Evolutionary conservation across 2,113 vertebrate species (phyloP), one percentile per base, ranked within the genome.

Genomic region (Nycticryphes semicollaris): DNA sequence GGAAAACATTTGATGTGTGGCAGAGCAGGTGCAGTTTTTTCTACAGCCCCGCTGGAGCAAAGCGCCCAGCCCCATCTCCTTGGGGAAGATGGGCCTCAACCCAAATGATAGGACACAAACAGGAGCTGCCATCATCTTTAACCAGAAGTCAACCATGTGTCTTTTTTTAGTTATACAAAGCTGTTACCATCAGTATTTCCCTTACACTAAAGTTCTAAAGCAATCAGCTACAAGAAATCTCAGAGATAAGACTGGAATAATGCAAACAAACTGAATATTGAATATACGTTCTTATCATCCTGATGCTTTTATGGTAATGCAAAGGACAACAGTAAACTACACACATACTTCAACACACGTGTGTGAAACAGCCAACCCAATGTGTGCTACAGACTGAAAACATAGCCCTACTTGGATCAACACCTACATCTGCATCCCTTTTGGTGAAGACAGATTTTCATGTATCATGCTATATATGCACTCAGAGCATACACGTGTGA

Each of bases 41-140:
- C 33, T 62, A 39, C n/a, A 50, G 28, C 25, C 20, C 18, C 1
- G 0, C 41, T 13, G 31, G 25, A 66, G 20, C 13, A 59, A 67
- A 93, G n/a, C 0, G 0, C 33, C 28, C 41, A 67, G 54, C 7
- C 31, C 28, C 20, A 47, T 3, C 4, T 64, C 21, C 22, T 2
- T 6, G 27, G 17, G 62, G 57, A 50, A 72, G 22, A 60, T 8
- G 16, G 51, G 18, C 33, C 24, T 14, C 0, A 4, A n/a, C 15
- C 17, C 9, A 6, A 69, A 75, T 70, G 22, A n/a, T 16, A 43
- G 39, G 39, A 86, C 9, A 48, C 23, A 63, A 75, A 51, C 27
- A 72, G 86, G 70, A 94, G 84, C 13, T 4, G 4, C 23, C 35
- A 5, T 50, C 27, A 28, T 47, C 45, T 47, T 47, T 47, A 47